Evolutionary conservation across 1,140 invertebrate species (phyloP).

Genomic region (Pissodes strobi): DNA sequence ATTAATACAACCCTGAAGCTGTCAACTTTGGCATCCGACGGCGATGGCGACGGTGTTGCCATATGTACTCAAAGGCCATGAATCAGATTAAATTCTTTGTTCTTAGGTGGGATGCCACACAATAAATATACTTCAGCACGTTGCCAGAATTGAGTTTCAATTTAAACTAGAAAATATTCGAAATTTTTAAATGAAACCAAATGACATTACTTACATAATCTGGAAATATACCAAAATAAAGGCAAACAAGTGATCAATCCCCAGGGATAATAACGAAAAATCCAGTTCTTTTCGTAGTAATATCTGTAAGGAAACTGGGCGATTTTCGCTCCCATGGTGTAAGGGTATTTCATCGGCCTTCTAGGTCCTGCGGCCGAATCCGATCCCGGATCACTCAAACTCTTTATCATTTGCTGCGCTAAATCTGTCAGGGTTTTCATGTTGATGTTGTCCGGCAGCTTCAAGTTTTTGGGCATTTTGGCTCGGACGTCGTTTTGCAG

Average conservation of each 20-base stretch:
- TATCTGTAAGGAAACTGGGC: constrained; percentile 63
- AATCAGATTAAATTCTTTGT: too few relatives aligned
- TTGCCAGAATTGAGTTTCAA: too few relatives aligned
- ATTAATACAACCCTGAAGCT: too few relatives aligned
- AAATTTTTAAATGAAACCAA: neutral
- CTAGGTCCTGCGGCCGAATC: neutral
- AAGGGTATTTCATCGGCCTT: constrained; percentile 66
- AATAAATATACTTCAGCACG: too few relatives aligned
- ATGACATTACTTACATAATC: constrained; percentile 53
- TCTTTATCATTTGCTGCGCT: neutral
- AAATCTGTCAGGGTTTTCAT: neutral
- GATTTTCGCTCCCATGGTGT: constrained; percentile 64
- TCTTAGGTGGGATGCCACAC: too few relatives aligned
- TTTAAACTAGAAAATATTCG: constrained; percentile 5
- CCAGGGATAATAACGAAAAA: constrained; percentile 58
- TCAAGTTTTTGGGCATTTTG: neutral
- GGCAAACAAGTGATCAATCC: constrained; percentile 53
- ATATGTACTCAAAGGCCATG: too few relatives aligned
- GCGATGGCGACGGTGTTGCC: too few relatives aligned
- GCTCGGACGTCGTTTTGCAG: neutral
- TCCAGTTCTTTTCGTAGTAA: constrained; percentile 60
- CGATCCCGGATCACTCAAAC: neutral
- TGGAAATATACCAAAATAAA: constrained; percentile 60
- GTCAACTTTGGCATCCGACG: too few relatives aligned
- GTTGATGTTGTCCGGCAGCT: neutral